Percentiles rank a stretch among this genome's conserved stretches.
These are phyloP conservation scores for Neopipo cinnamomea DNA, from an alignment of 2,113 vertebrate species.

Conservation along the genomic window DNA sequence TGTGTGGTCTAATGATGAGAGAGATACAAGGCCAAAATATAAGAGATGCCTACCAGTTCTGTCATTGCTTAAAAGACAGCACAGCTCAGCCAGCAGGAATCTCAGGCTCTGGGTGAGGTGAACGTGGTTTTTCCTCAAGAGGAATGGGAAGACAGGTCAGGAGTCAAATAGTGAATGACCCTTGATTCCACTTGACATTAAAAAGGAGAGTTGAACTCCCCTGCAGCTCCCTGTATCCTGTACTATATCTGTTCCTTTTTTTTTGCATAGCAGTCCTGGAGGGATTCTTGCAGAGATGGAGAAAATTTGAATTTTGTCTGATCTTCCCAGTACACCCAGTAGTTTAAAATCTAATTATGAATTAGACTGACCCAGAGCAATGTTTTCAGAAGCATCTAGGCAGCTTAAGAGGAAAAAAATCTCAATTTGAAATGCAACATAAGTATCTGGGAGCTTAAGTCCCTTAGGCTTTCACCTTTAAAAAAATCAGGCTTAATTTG, in stretches of 20 bases:
- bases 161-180: not conserved
- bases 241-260: not conserved
- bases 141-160: not conserved
- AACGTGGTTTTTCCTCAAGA: not conserved
- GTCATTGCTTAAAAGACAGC: not conserved
- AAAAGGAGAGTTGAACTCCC: not conserved
- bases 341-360: not conserved
- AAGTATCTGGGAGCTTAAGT: not conserved
- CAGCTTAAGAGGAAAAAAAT: not conserved
- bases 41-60: not conserved
- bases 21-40: not conserved
- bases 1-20: not conserved
- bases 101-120: not conserved
- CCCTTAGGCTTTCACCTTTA: not conserved
- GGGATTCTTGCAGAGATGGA: not conserved
- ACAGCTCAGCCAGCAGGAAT: not conserved
- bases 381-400: not conserved
- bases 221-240: not conserved
- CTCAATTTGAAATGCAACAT: not conserved
- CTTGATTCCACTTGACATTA: not conserved
- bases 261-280: not conserved
- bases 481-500: not conserved
- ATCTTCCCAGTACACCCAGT: not conserved
- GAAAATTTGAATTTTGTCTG: not conserved
- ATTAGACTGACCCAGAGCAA: not conserved